A percentile compares a stretch with the other conserved stretches of the same genome.
Conservation (phyloP, 2,797 vertebrate species). For the Cryptoblepharus egeriae region DNA sequence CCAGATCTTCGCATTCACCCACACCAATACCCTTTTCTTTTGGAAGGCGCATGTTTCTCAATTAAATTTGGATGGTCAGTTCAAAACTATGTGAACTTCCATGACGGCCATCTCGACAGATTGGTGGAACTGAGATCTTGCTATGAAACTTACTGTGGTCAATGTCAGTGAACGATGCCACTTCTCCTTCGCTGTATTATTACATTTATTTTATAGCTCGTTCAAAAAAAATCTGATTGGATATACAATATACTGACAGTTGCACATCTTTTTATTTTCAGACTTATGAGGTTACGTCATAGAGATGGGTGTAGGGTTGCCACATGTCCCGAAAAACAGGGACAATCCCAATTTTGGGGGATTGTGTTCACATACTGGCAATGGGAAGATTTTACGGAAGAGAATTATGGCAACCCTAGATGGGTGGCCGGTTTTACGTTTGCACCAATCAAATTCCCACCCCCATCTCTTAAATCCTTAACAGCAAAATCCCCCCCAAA, state of each 20-base stretch:
- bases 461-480: neutral
- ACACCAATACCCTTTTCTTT: neutral
- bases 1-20: too few species aligned
- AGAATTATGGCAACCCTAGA: too few species aligned
- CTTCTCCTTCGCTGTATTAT: too few species aligned
- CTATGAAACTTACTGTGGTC: rapidly evolving
- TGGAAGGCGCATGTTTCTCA: slow-evolving; percentile 1
- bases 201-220: neutral
- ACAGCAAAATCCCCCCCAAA: neutral
- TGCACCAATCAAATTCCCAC: neutral
- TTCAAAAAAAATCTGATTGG: too few species aligned
- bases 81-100: slow-evolving; percentile 4
- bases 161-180: neutral
- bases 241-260: neutral
- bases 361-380: too few species aligned
- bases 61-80: slow-evolving; percentile 40
- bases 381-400: too few species aligned
- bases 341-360: too few species aligned
- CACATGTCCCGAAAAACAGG: too few species aligned
- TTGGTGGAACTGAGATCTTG: neutral
- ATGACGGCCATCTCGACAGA: neutral
- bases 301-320: too few species aligned
- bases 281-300: neutral
- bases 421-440: neutral
- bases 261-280: neutral